Evolutionary conservation across 2,888 invertebrate genomes (phyloP), one percentile per base, ranked within the genome.

Genomic region (Tubulanus polymorphus): DNA sequence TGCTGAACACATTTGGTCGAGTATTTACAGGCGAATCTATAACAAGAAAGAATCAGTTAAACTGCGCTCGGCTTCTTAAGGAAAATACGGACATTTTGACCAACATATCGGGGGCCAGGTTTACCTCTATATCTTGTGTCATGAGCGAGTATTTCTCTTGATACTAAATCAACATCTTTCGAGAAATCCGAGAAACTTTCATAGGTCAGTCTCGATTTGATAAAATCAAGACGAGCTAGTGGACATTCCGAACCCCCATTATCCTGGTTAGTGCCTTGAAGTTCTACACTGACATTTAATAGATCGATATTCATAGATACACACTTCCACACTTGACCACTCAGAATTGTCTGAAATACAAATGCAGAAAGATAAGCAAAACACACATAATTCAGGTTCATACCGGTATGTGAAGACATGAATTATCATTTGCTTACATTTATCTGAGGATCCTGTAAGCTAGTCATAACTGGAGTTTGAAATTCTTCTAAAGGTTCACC

Each of bases 141-240:
- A 51, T 85, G 85, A 50, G 91, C 85, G 20, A 89, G 80, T 71
- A 93, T 91, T 79, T 92, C 93, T 80, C 90, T 90, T 0, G 94
- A 95, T 0, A 93, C 91, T 23, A 96, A 83, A 78, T 94, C 94
- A 51, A 95, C 86, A 71, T 94, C 94, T 79, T 91, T 92, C 15
- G 91, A 88, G 48, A 89, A 85, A 79, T 95, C 93, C 66, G 91
- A 92, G 74, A 87, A 88, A 3, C 88, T 87, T 75, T 94, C 93
- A 52, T 91, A 85, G 41, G 89, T 88, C 46, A 96, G 82, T 20
- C 87, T 85, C 0, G 94, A 94, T 78, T 89, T 90, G 63, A 94
- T 90, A 77, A 96, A 94, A 81, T 94, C 91, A 59, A 95, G 85
- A 68, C 89, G 89, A 1, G 93, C 91, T 48, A 96, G 81, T 12